Conservation (phyloP, 2,113 vertebrate genomes). For the Nicator chloris region DNA sequence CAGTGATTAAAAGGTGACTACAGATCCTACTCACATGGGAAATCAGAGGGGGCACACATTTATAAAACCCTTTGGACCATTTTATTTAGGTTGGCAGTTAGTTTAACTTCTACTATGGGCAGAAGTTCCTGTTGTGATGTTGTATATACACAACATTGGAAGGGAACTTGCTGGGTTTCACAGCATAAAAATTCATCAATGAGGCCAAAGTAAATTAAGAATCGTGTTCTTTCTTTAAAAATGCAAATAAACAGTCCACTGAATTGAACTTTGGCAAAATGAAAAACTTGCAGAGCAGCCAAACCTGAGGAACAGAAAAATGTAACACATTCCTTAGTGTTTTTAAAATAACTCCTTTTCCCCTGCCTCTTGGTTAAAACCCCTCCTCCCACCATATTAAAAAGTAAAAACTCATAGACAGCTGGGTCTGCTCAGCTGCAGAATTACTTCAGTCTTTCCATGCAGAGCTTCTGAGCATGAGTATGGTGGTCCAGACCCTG, state of each 20-base stretch:
- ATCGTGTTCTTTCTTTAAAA: not conserved
- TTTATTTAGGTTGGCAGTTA: not conserved
- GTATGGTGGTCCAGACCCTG: not conserved
- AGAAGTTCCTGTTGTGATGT: not conserved
- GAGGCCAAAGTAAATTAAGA: slow-evolving; percentile 52
- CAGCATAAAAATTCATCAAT: not conserved
- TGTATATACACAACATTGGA: not conserved
- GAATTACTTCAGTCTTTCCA: not conserved
- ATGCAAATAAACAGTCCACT: slow-evolving; percentile 45
- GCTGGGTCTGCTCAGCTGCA: not conserved
- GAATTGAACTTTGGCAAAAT: slow-evolving; percentile 18
- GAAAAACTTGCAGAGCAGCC: not conserved
- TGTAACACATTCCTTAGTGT: not conserved
- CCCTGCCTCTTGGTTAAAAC: not conserved
- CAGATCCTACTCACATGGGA: not conserved
- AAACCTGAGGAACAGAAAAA: slow-evolving; percentile 26
- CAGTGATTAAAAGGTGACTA: not conserved
- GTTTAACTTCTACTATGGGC: no score
- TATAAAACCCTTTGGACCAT: not conserved
- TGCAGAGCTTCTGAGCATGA: not conserved
- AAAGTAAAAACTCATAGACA: not conserved
- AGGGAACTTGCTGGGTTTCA: slow-evolving; percentile 1
- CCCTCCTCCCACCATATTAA: not conserved
- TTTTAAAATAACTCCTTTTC: not conserved
- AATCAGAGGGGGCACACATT: not conserved